Percentiles rank a stretch among this genome's conserved stretches.
These are phyloP conservation scores for Uria lomvia DNA, from an alignment of 2,113 vertebrate species.

Conservation along the genomic window DNA sequence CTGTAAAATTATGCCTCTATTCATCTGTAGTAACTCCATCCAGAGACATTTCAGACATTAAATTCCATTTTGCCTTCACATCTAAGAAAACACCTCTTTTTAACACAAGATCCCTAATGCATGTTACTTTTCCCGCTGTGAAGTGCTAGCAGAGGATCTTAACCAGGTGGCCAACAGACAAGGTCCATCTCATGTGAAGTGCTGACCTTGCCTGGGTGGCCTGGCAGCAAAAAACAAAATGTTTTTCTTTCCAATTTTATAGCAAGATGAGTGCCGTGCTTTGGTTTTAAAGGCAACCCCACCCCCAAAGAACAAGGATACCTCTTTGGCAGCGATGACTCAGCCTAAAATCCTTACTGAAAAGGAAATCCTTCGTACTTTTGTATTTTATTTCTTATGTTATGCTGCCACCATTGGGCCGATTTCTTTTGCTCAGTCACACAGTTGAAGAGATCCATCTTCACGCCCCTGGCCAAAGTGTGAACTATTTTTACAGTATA, in stretches of 20 bases:
- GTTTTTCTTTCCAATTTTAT: neutral
- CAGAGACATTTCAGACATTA: neutral
- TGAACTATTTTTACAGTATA: neutral
- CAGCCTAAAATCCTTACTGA: neutral
- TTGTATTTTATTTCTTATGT: constrained; percentile 20
- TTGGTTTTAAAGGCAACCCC: neutral
- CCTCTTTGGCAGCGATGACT: neutral
- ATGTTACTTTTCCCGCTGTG: neutral
- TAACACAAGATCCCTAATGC: neutral
- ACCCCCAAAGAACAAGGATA: neutral
- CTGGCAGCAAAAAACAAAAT: neutral
- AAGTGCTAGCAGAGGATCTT: neutral
- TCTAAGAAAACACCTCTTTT: neutral
- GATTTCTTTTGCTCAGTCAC: constrained; percentile 1
- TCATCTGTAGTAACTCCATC: neutral
- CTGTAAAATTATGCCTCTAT: neutral
- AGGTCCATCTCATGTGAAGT: rapidly evolving
- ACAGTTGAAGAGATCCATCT: neutral
- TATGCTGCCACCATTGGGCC: constrained; percentile 73
- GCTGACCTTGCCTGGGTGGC: neutral
- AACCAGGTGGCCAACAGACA: neutral
- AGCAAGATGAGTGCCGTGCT: neutral
- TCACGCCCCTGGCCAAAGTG: neutral
- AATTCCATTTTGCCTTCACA: neutral
- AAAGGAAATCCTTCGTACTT: neutral